Evolutionary conservation across 2,888 invertebrate species (phyloP).

Genomic region (Taenaris catops): DNA sequence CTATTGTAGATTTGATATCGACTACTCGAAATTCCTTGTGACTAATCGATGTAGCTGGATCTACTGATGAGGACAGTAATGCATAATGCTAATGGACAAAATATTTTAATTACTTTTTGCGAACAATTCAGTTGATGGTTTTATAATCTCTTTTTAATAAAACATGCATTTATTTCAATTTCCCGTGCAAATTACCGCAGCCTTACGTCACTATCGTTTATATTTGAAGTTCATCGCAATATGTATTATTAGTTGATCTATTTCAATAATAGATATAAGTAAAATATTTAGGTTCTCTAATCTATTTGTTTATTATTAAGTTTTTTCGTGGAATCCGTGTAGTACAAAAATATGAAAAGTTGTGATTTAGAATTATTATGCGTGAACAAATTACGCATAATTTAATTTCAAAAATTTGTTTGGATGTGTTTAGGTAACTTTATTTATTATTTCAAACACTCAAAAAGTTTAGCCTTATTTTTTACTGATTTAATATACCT

Average conservation of each 20-base stretch:
- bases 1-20: constrained; percentile 51
- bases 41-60: constrained; percentile 43
- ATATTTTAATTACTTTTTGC: background rate
- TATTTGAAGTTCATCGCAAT: too few species aligned
- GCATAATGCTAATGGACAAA: constrained; percentile 33
- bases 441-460: too few species aligned
- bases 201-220: too few species aligned
- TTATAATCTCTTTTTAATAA: too few species aligned
- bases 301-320: background rate
- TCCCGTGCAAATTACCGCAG: too few species aligned
- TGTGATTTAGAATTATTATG: constrained; percentile 36
- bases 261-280: too few species aligned
- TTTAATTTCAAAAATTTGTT: constrained; percentile 32
- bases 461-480: too few species aligned
- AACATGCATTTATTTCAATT: too few species aligned
- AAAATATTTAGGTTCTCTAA: background rate
- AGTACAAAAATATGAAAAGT: too few species aligned
- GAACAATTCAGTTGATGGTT: too few species aligned
- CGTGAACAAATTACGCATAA: constrained; percentile 48
- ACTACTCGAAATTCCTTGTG: constrained; percentile 52
- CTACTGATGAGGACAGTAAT: constrained; percentile 47
- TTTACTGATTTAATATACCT: too few species aligned
- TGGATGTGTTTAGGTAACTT: constrained; percentile 31
- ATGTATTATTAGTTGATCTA: too few species aligned
- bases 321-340: background rate